Conservation (phyloP, 2,113 vertebrate species). For the Pedionomus torquatus region DNA sequence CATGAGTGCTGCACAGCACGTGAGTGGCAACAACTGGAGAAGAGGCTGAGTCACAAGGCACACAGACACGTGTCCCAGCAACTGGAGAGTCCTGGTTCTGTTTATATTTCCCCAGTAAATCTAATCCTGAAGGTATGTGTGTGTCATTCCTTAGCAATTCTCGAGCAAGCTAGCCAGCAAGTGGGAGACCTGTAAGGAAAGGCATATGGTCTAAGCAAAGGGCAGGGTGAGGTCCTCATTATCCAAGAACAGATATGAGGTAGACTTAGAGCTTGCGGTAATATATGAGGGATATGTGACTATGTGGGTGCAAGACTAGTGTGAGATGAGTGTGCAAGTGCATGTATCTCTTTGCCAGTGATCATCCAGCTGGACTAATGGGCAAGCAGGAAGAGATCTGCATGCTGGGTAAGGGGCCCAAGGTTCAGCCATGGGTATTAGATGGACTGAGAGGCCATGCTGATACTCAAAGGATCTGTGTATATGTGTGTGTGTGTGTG, state of each 20-base stretch:
- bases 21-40: not conserved
- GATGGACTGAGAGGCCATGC: not conserved
- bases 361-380: not conserved
- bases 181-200: not conserved
- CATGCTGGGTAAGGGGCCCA: not conserved
- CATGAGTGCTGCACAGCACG: not conserved
- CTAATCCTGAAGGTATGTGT: not conserved
- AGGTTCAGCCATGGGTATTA: not conserved
- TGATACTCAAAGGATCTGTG: not conserved
- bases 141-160: not conserved
- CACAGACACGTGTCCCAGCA: not conserved
- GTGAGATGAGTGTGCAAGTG: not conserved
- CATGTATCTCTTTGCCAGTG: not conserved
- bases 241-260: not conserved
- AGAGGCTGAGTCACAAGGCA: not conserved
- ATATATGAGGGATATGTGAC: not conserved
- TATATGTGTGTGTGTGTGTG: not conserved
- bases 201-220: not conserved
- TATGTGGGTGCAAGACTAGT: not conserved
- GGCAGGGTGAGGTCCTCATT: no score
- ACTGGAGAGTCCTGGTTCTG: not conserved
- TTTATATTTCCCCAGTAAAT: not conserved
- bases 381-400: not conserved
- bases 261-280: not conserved
- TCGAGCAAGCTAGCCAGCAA: not conserved